These are phyloP conservation scores for Enteromius radiatus DNA, from an alignment of 2,797 vertebrate species.

Conservation along the genomic window DNA sequence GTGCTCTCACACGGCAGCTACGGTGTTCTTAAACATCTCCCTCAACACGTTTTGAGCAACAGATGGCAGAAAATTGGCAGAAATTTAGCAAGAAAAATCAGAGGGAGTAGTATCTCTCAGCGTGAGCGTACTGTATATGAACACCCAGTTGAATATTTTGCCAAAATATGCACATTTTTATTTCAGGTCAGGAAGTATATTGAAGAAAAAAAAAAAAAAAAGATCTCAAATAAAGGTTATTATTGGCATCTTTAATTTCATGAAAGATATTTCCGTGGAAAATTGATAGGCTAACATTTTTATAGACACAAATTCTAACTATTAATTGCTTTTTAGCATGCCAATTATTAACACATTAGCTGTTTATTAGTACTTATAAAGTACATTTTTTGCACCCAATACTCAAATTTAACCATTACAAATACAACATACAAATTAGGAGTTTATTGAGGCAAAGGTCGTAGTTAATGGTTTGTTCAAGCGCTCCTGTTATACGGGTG, in stretches of 20 bases:
- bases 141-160: background rate
- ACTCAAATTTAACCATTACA: too few relatives aligned
- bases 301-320: background rate
- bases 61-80: conserved; percentile 18
- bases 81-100: background rate
- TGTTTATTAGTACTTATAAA: too few relatives aligned
- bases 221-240: background rate
- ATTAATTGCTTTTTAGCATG: background rate
- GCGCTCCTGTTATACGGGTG: too few relatives aligned
- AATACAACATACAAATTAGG: too few relatives aligned
- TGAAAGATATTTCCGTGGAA: background rate
- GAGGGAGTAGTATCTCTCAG: background rate
- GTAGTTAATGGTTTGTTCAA: background rate
- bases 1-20: background rate
- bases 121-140: background rate
- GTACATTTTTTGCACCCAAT: too few relatives aligned
- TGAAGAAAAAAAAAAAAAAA: background rate
- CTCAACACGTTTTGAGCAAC: conserved; percentile 14
- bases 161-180: background rate
- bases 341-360: too few relatives aligned
- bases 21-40: conserved; percentile 10
- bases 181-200: background rate
- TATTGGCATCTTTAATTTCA: background rate
- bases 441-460: too few relatives aligned
- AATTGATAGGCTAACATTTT: background rate